phyloP scores from a whole-genome alignment of 2,797 vertebrate species.

The Macropus fuliginosus region DNA sequence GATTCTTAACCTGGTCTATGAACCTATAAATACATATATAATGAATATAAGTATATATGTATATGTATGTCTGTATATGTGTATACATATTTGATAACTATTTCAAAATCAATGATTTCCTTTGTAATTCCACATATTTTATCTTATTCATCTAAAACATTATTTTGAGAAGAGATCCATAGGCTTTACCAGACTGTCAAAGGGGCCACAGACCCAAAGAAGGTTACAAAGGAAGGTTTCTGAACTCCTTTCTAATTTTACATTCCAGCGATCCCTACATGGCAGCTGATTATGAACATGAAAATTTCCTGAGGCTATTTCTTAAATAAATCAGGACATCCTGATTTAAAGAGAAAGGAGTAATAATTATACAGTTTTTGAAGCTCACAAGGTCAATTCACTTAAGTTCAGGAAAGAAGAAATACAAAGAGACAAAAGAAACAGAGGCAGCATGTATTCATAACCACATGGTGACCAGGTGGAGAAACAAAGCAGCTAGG shows the following conservation, averaged over 20 bases:
- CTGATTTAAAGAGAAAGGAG: too few species aligned
- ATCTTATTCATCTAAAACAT: background rate
- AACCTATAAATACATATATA: background rate
- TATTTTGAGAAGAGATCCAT: background rate
- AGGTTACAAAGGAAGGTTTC: background rate
- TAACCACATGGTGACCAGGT: too few species aligned
- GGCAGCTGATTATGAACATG: background rate
- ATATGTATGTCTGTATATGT: too few species aligned
- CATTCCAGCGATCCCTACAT: background rate
- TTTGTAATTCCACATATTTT: background rate
- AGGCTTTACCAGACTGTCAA: background rate
- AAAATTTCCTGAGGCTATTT: background rate
- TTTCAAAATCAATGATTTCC: background rate
- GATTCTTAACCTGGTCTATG: background rate
- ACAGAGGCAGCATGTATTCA: too few species aligned
- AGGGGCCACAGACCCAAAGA: background rate
- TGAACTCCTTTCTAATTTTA: background rate
- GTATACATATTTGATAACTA: background rate
- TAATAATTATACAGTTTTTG: too few species aligned
- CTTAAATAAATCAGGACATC: too few species aligned
- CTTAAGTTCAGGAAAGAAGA: too few species aligned
- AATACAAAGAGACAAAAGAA: too few species aligned
- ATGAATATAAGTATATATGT: too few species aligned
- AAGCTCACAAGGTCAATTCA: too few species aligned
- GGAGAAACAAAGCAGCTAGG: too few species aligned